A percentile compares a stretch with the other conserved stretches of the same genome.
phyloP scores from a whole-genome alignment of 2,888 invertebrate species.

The Gibbula magus region DNA sequence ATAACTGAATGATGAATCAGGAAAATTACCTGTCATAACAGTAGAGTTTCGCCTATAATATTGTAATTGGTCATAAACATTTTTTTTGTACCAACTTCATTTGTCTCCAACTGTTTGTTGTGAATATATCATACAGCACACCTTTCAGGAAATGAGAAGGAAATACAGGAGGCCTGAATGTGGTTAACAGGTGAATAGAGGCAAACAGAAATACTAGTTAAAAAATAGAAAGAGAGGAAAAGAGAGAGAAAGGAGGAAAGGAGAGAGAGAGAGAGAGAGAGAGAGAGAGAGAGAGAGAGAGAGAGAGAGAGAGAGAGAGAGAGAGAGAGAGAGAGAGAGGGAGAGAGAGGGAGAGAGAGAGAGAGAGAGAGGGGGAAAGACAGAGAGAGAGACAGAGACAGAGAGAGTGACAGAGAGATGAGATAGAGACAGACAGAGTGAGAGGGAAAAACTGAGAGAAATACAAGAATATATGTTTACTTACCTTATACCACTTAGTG shows the following conservation, averaged over 20 bases:
- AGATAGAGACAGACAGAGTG: conserved; percentile 1
- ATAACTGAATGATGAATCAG: no score
- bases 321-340: neutral
- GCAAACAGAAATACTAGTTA: no score
- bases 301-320: neutral
- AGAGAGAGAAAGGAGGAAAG: neutral
- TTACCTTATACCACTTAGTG: conserved; percentile 4
- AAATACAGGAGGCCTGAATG: conserved; percentile 24
- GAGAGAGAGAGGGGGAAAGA: neutral
- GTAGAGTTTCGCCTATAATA: no score
- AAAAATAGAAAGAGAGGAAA: no score
- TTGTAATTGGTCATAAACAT: no score
- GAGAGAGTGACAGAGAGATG: neutral
- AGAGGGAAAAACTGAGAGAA: neutral
- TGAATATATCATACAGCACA: no score
- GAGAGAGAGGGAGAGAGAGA: neutral
- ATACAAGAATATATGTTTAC: neutral
- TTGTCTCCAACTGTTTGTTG: no score
- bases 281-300: neutral
- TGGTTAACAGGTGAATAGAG: conserved; percentile 1
- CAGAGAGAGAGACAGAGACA: neutral
- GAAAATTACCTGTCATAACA: no score
- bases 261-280: conserved; percentile 14
- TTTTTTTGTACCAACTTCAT: no score
- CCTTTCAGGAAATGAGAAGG: neutral